phyloP scores from a whole-genome alignment of 2,797 vertebrate genomes.

The Benthosema pterotum region DNA sequence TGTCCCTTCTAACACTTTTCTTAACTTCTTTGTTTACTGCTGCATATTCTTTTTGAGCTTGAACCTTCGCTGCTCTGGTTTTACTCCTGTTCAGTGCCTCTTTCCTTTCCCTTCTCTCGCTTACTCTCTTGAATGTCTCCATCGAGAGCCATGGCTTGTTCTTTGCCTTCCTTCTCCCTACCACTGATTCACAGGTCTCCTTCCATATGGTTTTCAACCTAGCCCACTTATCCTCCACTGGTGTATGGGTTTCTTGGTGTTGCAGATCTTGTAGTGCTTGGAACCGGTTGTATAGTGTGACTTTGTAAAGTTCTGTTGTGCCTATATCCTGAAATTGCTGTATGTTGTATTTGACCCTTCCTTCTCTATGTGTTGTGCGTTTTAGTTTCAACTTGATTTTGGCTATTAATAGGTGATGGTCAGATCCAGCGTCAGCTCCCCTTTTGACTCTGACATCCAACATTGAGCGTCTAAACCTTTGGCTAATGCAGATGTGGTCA shows the following conservation, averaged over 20 bases:
- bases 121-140: not conserved
- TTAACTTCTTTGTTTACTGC: not conserved
- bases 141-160: constrained; percentile 7
- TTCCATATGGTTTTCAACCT: not conserved
- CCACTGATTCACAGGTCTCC: constrained; percentile 8
- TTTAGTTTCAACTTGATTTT: no score
- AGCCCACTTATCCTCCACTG: not conserved
- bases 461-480: constrained; percentile 15
- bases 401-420: no score
- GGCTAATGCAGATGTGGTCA: constrained; percentile 21
- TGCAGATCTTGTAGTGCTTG: not conserved
- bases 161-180: not conserved
- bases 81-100: not conserved
- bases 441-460: constrained; percentile 9
- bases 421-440: no score
- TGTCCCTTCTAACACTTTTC: not conserved
- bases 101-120: not conserved
- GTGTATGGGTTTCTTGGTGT: not conserved
- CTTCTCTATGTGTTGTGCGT: not conserved
- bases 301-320: not conserved
- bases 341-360: constrained; percentile 1
- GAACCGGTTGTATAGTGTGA: no score
- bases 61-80: no score
- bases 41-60: no score
- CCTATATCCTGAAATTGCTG: constrained; percentile 3